Evolutionary conservation across 2,797 vertebrate genomes (phyloP).

Genomic region (Varecia variegata): DNA sequence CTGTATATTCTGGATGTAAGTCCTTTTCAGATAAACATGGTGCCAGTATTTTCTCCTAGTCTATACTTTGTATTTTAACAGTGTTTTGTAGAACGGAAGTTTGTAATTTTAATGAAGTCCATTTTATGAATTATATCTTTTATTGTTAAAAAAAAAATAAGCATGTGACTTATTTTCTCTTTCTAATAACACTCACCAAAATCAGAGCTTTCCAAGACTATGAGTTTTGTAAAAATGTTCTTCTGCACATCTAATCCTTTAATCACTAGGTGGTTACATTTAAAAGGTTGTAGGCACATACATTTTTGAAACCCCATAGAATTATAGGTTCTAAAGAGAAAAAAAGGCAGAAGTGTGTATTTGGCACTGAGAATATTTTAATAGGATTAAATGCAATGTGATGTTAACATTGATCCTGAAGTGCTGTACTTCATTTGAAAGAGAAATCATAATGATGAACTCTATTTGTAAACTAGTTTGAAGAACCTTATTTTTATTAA

Average conservation of each 20-base stretch:
- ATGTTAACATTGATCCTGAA: background rate
- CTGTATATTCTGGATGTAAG: background rate
- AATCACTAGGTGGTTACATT: background rate
- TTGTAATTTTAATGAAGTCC: background rate
- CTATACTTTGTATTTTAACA: background rate
- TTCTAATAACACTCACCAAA: conserved; percentile 17
- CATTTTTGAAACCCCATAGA: background rate
- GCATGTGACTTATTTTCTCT: background rate
- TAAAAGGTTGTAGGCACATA: background rate
- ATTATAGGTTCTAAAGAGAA: background rate
- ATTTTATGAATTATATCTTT: background rate
- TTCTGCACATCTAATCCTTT: background rate
- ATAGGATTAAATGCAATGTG: background rate
- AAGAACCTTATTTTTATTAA: background rate
- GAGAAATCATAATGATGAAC: background rate
- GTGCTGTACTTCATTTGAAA: background rate
- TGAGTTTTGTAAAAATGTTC: background rate
- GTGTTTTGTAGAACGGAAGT: background rate
- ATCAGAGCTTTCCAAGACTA: background rate
- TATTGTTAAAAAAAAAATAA: background rate
- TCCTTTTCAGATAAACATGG: background rate
- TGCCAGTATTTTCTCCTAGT: background rate
- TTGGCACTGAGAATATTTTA: background rate
- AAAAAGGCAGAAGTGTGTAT: background rate
- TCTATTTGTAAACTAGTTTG: background rate